Base-by-base conservation (phyloP, 2,113 vertebrate genomes). In the Brachypodius melanocephalos region DNA sequence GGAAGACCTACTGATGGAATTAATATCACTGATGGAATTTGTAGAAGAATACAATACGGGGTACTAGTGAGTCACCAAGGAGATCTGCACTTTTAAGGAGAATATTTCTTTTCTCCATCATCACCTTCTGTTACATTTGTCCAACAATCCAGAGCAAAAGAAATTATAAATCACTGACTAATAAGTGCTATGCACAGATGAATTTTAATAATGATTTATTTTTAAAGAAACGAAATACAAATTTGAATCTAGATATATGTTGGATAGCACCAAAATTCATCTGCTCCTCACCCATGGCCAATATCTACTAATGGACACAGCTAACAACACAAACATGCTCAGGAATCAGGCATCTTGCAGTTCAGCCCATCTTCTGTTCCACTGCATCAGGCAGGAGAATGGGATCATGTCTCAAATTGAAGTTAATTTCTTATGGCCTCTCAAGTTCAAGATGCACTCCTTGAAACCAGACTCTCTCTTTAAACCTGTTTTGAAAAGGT, bases 401-500 rank as follows among this genome's bases (percentile, higher is more conserved):
- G 43, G 58, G 32, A 91, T 55, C 62, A 25, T 31, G 38, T 42
- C 52, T 86, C 62, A 88, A 57, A 73, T 5, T 54, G 45, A 94
- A 82, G 42, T 28, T 79, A 31, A 65, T 59, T 12, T 94, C 46
- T 61, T 59, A 34, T 31, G 54, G 34, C 14, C 38, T 84, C 67
- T 73, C 69, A 88, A 78, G 18, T 79, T 91, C 89, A 54, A 89
- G 77, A 79, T 62, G 84, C 5, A 68, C 49, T 61, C 74, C 81
- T 65, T 87, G 81, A 75, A 95, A 75, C 48, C 94, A 91, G 22
- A 74, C 16, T 72, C 92, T 93, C 61, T 97, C 73, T 88, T 94
- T 88, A 94, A 92, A 89, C 61, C 96, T 96, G 67, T 94, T 52
- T 28, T 5, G 46, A 62, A 76, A 72, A 81, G 3, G 2, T 24